Evolutionary conservation across 2,113 vertebrate species (phyloP), one percentile per base, ranked within the genome.

Genomic region (Brachyhypopomus occidentalis): DNA sequence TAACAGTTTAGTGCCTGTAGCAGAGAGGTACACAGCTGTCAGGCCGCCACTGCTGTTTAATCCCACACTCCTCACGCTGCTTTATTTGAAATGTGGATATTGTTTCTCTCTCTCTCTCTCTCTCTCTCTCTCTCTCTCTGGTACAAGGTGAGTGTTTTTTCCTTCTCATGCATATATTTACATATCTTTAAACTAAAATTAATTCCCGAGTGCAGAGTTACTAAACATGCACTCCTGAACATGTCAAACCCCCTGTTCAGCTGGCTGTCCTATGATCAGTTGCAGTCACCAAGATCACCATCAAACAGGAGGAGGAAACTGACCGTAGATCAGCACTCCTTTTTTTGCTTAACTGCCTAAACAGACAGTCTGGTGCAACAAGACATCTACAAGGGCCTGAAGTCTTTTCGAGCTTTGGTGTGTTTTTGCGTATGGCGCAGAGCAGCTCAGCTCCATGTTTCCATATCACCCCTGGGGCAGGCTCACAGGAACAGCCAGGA

Each of bases 21-120:
- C 63, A 72, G 58, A 58, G 58, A 63, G 55, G 75, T 81, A 84
- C 75, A 77, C 72, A 25, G 74, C 59, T 84, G 89, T 86, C 86
- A 82, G 41, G 67, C 69, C 63, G 66, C 79, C 20, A 19, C 67
- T 72, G 77, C 25, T 34, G 64, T 73, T 71, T 30, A 80, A 80
- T 27, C 30, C 76, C 80, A 58, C 79, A 78, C 70, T 81, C 77
- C 79, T 83, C 79, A 76, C 83, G 82, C 66, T 72, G 34, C 77
- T 79, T 83, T 67, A 80, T 84, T 73, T 79, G 78, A 62, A 63
- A 62, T 72, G 58, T 38, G 30, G 62, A 14, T 12, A 36, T 14
- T 22, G 19, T 1, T 20, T 56, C n/a, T 25, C 12, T 27, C 48
- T 73, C 71, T 55, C 45, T 56, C 22, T 30, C n/a, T 30, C 48